Percentiles rank a stretch among this genome's conserved stretches.
These are phyloP conservation scores for Synodontis membranacea DNA, from an alignment of 2,113 vertebrate species.

Conservation along the genomic window DNA sequence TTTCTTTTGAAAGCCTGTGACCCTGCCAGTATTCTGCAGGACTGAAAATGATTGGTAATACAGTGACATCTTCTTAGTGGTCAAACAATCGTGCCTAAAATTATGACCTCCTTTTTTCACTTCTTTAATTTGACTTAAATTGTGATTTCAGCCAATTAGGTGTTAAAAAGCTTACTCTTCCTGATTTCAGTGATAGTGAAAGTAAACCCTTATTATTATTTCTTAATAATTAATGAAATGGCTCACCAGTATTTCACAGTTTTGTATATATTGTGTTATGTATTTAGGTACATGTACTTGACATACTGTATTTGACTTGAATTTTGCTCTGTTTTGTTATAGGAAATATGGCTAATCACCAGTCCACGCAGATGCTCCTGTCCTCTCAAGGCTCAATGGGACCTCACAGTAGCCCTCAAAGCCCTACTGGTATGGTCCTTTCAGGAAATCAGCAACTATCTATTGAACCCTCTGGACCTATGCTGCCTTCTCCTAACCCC, in stretches of 20 bases:
- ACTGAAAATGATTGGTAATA: neutral
- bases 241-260: neutral
- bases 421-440: conserved; percentile 86
- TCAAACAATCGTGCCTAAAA: neutral
- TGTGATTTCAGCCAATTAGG: neutral
- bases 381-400: conserved; percentile 77
- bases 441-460: conserved; percentile 87
- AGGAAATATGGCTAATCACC: conserved; percentile 81
- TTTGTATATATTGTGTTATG: too few species aligned
- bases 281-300: neutral
- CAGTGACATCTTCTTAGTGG: neutral
- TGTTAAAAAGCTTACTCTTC: neutral
- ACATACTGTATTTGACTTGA: neutral
- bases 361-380: conserved; percentile 81
- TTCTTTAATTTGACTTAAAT: neutral
- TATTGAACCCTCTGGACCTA: conserved; percentile 81
- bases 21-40: neutral
- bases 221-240: neutral
- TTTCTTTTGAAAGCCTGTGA: neutral
- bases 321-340: conserved; percentile 38
- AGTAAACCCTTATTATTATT: neutral
- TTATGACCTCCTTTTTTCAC: neutral
- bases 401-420: conserved; percentile 80
- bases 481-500: conserved; percentile 86
- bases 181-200: neutral